phyloP scores from a whole-genome alignment of 2,888 invertebrate genomes.

The Conus canariensis region DNA sequence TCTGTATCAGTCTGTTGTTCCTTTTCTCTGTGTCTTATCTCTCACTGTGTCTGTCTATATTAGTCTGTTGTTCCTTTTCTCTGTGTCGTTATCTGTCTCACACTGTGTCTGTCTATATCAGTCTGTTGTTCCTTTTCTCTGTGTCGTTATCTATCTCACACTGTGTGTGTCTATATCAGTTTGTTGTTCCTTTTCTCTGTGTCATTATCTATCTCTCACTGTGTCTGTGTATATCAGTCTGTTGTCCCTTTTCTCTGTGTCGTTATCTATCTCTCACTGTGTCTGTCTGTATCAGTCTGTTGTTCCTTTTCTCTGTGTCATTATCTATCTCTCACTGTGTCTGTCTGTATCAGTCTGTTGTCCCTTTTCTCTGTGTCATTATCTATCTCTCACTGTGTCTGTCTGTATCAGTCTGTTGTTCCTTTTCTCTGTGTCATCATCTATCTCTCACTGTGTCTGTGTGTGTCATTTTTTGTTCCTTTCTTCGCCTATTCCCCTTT shows the following conservation, averaged over 20 bases:
- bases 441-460: not conserved
- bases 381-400: not conserved
- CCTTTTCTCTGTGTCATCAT: not conserved
- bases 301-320: too few relatives aligned
- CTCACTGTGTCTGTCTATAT: not conserved
- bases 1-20: not conserved
- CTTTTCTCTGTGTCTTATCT: too few relatives aligned
- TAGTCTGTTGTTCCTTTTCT: not conserved
- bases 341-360: not conserved
- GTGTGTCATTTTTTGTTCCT: not conserved
- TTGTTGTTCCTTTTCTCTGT: not conserved
- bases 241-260: too few relatives aligned
- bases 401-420: not conserved
- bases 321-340: too few relatives aligned
- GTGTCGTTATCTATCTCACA: too few relatives aligned
- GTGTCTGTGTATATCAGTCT: too few relatives aligned
- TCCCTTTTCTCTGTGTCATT: not conserved
- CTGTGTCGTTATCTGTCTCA: too few relatives aligned
- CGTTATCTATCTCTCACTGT: too few relatives aligned
- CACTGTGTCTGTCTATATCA: not conserved
- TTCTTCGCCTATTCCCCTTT: not conserved
- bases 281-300: too few relatives aligned
- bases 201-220: too few relatives aligned
- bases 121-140: not conserved
- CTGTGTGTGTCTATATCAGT: not conserved